Conservation (phyloP, 2,113 vertebrate species). For the Poicephalus meyeri region DNA sequence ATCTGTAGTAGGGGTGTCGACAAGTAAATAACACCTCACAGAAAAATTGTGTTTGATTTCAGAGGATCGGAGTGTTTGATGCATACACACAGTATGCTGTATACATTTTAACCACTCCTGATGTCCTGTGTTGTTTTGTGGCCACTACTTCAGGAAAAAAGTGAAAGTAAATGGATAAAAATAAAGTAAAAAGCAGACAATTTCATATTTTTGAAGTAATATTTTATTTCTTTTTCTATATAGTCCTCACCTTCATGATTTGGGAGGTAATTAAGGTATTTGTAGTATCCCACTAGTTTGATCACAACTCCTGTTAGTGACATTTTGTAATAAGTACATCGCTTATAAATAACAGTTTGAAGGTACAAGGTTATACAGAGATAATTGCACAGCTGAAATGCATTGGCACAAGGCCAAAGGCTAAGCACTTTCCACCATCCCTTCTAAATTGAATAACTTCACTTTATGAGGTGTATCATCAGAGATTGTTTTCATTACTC, state of each 20-base stretch:
- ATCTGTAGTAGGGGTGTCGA: not conserved
- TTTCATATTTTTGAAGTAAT: not conserved
- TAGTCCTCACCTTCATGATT: not conserved
- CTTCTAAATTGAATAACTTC: constrained; percentile 32
- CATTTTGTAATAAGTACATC: constrained; percentile 9
- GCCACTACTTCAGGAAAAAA: not conserved
- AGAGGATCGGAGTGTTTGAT: not conserved
- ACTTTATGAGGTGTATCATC: constrained; percentile 33
- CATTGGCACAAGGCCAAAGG: constrained; percentile 35
- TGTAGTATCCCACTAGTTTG: not conserved
- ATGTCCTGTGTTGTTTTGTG: not conserved
- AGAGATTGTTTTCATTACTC: constrained; percentile 40
- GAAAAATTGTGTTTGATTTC: not conserved
- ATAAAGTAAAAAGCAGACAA: not conserved
- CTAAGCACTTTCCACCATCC: constrained; percentile 10
- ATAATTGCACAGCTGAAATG: constrained; percentile 51
- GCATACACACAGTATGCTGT: not conserved
- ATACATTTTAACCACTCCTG: not conserved
- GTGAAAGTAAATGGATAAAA: not conserved
- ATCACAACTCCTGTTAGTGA: not conserved
- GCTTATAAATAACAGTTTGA: constrained; percentile 42
- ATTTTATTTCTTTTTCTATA: not conserved
- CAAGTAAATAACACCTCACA: not conserved
- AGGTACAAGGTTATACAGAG: constrained; percentile 21
- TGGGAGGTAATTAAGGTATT: not conserved